A percentile compares a stretch with the other conserved stretches of the same genome.
phyloP scores from a whole-genome alignment of 2,888 invertebrate genomes.

The Timandra comae region DNA sequence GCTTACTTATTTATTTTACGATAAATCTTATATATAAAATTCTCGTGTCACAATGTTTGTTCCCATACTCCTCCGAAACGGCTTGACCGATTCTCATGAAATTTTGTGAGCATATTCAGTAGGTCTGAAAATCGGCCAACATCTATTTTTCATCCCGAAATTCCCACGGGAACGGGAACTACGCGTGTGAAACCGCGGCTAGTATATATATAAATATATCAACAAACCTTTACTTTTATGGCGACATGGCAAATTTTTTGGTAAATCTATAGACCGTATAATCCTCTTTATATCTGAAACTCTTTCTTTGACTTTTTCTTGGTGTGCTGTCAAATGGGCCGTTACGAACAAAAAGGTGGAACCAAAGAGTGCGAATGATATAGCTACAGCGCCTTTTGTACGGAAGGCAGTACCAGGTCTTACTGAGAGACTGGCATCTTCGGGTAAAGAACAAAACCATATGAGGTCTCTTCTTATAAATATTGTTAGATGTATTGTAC shows the following conservation, averaged over 20 bases:
- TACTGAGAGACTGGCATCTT: conserved; percentile 91
- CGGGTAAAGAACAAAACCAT: conserved; percentile 96
- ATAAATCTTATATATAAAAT: too few species aligned
- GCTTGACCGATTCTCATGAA: too few species aligned
- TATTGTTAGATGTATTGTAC: conserved; percentile 90
- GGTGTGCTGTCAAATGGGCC: conserved; percentile 95
- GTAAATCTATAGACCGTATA: conserved; percentile 87
- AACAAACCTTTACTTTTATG: conserved; percentile 82
- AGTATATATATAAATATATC: too few species aligned
- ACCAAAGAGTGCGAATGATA: conserved; percentile 95
- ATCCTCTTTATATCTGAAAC: conserved; percentile 91
- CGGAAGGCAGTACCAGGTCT: conserved; percentile 92
- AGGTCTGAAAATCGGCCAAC: too few species aligned
- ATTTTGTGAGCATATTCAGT: too few species aligned
- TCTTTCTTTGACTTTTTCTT: conserved; percentile 90
- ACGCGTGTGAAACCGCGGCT: too few species aligned
- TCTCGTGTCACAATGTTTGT: too few species aligned
- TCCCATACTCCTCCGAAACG: too few species aligned
- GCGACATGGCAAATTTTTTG: conserved; percentile 85
- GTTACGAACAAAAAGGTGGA: conserved; percentile 96
- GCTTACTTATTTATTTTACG: too few species aligned
- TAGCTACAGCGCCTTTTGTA: conserved; percentile 96
- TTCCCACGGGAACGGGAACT: too few species aligned
- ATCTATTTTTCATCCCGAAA: too few species aligned
- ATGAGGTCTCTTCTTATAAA: conserved; percentile 94